Base-by-base conservation (phyloP, 1,140 invertebrate species). In the Drosophila baimaii region DNA sequence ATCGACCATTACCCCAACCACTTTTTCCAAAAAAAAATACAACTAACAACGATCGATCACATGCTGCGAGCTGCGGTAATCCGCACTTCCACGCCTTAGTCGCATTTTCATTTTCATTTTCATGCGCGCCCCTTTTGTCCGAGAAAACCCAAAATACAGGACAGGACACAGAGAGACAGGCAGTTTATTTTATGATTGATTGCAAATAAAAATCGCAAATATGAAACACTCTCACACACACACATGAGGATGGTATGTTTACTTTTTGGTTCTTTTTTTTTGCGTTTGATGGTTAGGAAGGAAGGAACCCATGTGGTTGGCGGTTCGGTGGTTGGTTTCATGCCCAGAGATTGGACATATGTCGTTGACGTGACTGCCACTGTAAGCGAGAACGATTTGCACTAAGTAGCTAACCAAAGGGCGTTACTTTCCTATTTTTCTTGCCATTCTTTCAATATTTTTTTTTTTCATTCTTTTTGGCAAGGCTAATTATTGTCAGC, bases 171-270 rank as follows among this genome's bases (percentile, higher is more conserved):
- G 43, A 46, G 43, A 51, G 77, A 84, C 81, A 88, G 79, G 84
- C 83, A 89, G 79, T 88, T 88, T 88, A 88, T 81, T 89, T 89
- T 89, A 89, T 89, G 84, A 89, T 89, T 89, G 84, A 89, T 89
- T 89, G 84, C 85, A 89, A 89, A 89, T 89, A 89, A 89, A 89
- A 89, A 89, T 88, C 80, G 84, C 84, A 88, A 88, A 88, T 81
- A 89, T 88, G 65, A 79, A 43, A 55, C 46, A 71, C 68, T 33
- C 62, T 35, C 31, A 6, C 51, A 57, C 66, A 54, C 49, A 15
- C 43, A 70, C 25, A 58, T 58, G 66, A 58, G 69, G 68, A 58
- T 71, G 51, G 31, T 85, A 37, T 88, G 80, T 88, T 89, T 88
- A 89, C 80, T 88, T 88, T 86, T 80, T 44, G 82, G 64, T 78